Evolutionary conservation across 2,797 vertebrate species (phyloP), one percentile per base, ranked within the genome.

Genomic region (Cichlasoma orientale): DNA sequence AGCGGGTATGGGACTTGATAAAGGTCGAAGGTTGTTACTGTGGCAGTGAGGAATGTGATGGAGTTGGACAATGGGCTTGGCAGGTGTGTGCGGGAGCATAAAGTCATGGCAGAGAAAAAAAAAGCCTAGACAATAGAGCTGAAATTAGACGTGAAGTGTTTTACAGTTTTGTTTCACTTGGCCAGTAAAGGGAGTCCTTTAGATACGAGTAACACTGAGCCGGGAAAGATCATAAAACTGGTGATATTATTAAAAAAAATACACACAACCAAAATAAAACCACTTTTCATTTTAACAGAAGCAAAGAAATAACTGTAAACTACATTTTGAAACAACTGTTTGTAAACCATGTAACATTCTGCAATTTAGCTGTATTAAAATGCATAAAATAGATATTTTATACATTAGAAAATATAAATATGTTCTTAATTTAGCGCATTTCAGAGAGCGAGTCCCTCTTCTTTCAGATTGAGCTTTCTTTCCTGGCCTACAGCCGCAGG

Each of bases 1-100:
- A 93, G 88, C 90, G 92, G 92, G 94, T 86, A 13, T 88, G 90
- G 91, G 88, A 89, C 88, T 90, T 57, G 85, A 89, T 92, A 86
- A 92, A 88, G 92, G 93, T 92, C 80, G 86, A 92, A 93, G 93
- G 92, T 94, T 41, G 75, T 91, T 68, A 19, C 83, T 13, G 10
- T 84, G 88, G 93, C 41, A 36, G 92, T 79, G 84, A 90, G 85
- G 90, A 92, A 92, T 87, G 86, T 77, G 92, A 93, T 93, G 89
- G 84, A 94, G 86, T 73, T 16, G 82, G 88, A 95, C 94, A 95
- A 94, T 94, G 86, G 94, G 66, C 50, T 92, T 93, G 90, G 93
- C 94, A 96, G 94, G 95, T 96, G 95, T 90, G 93, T 85, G 82
- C 5, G 56, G 50, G 80, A 86, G 71, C 82, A 80, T 88, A 59